These are phyloP conservation scores for Champsocephalus gunnari DNA, from an alignment of 2,797 vertebrate species.

Conservation along the genomic window DNA sequence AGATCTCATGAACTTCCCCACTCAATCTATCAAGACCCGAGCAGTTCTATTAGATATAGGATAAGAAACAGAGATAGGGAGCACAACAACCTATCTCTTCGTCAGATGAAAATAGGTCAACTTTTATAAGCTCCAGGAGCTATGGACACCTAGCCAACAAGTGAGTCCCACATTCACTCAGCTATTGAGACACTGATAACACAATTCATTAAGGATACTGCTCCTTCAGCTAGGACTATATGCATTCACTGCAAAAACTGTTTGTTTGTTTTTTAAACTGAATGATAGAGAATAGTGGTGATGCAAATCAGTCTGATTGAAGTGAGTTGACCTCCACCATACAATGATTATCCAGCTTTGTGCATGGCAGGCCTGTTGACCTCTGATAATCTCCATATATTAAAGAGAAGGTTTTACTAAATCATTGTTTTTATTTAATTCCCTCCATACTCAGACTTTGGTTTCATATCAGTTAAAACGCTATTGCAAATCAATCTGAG, in stretches of 20 bases:
- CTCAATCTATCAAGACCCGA: no score
- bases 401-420: no score
- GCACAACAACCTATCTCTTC: no score
- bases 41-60: no score
- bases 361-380: neutral
- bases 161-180: conserved; percentile 22
- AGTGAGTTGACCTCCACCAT: neutral
- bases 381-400: neutral
- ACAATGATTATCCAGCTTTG: neutral
- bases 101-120: conserved; percentile 2
- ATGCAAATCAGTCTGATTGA: neutral
- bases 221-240: neutral
- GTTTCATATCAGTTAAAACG: no score
- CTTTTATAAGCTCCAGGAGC: conserved; percentile 25
- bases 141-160: neutral
- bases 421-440: no score
- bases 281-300: neutral
- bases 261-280: no score
- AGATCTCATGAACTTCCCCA: no score
- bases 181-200: conserved; percentile 1
- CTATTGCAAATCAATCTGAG: no score
- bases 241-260: neutral
- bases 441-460: no score
- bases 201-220: conserved; percentile 11
- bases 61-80: no score